phyloP scores from a whole-genome alignment of 2,113 vertebrate species.

The Phyllopteryx taeniolatus region DNA sequence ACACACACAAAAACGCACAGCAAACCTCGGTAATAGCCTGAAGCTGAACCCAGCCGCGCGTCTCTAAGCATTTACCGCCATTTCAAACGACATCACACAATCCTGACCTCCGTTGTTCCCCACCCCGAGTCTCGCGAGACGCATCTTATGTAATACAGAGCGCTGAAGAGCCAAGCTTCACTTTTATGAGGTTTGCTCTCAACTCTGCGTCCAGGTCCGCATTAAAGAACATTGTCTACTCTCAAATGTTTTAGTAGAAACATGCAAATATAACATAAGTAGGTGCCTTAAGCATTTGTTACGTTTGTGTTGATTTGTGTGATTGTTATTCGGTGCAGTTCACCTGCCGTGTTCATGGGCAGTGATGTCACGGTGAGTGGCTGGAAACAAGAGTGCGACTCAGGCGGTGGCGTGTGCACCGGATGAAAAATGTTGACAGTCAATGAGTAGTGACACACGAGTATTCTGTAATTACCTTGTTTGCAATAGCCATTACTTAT shows the following conservation, averaged over 20 bases:
- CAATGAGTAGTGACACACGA: no score
- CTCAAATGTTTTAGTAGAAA: background rate
- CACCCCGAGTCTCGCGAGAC: constrained; percentile 30
- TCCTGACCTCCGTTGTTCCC: constrained; percentile 53
- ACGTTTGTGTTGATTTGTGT: no score
- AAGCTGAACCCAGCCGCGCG: constrained; percentile 58
- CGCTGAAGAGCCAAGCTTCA: constrained; percentile 25
- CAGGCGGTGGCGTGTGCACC: no score
- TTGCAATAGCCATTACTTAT: no score
- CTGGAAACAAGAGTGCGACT: no score
- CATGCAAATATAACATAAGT: background rate
- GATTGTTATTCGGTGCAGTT: no score
- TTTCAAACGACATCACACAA: constrained; percentile 62
- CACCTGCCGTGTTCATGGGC: no score
- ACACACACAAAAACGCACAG: constrained; percentile 26
- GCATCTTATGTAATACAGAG: constrained; percentile 56
- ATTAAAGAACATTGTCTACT: constrained; percentile 23
- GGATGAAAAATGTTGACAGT: no score
- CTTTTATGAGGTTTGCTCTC: constrained; percentile 35
- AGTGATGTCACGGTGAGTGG: no score
- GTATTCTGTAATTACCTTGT: no score
- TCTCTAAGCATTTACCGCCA: constrained; percentile 55
- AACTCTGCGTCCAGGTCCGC: constrained; percentile 29
- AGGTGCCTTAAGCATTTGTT: no score
- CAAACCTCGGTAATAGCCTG: constrained; percentile 36